A percentile compares a stretch with the other conserved stretches of the same genome.
Conservation (phyloP, 1,140 invertebrate genomes). For the Nylanderia fulva region DNA sequence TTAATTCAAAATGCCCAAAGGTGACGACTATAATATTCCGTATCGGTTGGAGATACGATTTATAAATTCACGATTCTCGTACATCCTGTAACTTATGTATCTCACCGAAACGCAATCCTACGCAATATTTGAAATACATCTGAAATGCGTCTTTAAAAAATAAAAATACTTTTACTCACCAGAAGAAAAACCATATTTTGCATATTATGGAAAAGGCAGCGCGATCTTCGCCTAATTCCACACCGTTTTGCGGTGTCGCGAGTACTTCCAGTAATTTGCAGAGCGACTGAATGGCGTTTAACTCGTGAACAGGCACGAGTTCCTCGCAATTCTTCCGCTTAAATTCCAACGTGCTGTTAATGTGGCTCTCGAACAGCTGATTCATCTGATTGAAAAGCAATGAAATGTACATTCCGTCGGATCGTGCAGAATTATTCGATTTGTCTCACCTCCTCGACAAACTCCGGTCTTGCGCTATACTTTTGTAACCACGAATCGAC, state of each 20-base stretch:
- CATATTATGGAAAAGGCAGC: conserved; percentile 88
- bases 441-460: conserved; percentile 74
- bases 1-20: conserved; percentile 21
- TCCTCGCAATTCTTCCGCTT: conserved; percentile 90
- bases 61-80: conserved; percentile 9
- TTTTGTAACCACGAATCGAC: conserved; percentile 92
- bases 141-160: not conserved
- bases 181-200: conserved; percentile 93
- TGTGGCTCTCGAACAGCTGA: conserved; percentile 88
- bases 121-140: too few species aligned
- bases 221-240: conserved; percentile 85
- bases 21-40: conserved; percentile 25
- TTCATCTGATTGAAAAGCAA: conserved; percentile 84
- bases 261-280: conserved; percentile 91
- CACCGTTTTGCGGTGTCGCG: conserved; percentile 89
- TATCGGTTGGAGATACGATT: conserved; percentile 2
- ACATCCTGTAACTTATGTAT: too few species aligned
- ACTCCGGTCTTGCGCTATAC: conserved; percentile 75
- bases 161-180: conserved; percentile 76
- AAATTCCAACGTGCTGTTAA: conserved; percentile 90
- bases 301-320: conserved; percentile 89
- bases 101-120: not conserved
- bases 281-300: conserved; percentile 91
- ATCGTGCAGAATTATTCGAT: not conserved
- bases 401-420: not conserved